A percentile compares a stretch with the other conserved stretches of the same genome.
These are phyloP conservation scores for Mixornis gularis DNA, from an alignment of 2,113 vertebrate genomes.

Conservation along the genomic window DNA sequence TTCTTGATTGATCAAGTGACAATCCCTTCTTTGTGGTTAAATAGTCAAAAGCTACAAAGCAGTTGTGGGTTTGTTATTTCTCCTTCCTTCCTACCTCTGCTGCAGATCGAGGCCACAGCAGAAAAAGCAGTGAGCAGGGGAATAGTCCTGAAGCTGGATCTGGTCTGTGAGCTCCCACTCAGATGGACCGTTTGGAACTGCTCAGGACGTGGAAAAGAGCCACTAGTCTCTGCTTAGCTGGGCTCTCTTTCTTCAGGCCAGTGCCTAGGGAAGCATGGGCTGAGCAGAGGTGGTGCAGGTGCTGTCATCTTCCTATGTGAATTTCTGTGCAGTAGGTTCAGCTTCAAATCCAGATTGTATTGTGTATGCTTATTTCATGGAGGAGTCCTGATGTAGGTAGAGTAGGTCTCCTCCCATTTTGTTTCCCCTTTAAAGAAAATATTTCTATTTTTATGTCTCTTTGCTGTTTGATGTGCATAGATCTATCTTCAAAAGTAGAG, in stretches of 20 bases:
- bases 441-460: neutral
- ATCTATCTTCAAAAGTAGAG: neutral
- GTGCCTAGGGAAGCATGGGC: neutral
- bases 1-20: neutral
- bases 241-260: neutral
- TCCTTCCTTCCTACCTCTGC: neutral
- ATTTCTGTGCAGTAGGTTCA: neutral
- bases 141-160: neutral
- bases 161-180: rapidly evolving
- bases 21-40: neutral
- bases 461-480: neutral
- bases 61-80: neutral
- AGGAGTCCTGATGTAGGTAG: neutral
- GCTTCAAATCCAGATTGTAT: neutral
- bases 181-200: neutral
- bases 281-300: neutral
- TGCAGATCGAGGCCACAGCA: neutral
- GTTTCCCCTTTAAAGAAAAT: neutral
- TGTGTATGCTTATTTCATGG: neutral
- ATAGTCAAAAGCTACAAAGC: neutral
- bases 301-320: neutral
- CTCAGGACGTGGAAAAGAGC: neutral
- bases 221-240: neutral
- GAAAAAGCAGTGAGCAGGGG: neutral
- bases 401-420: neutral